Percentiles rank a stretch among this genome's conserved stretches.
These are phyloP conservation scores for Clitarchus hookeri DNA, from an alignment of 2,888 invertebrate species.

Conservation along the genomic window DNA sequence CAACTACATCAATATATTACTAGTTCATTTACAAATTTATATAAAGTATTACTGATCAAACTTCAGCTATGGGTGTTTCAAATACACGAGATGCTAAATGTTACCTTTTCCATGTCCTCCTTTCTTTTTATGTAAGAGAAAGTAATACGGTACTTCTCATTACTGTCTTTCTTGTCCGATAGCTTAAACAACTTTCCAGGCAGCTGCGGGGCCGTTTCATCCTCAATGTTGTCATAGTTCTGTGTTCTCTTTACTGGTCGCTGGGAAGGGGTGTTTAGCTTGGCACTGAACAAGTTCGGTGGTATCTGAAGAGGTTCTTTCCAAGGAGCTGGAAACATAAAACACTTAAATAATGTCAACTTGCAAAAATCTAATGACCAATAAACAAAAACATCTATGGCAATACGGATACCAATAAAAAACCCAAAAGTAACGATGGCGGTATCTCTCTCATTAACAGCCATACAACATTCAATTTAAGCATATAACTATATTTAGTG, in stretches of 20 bases:
- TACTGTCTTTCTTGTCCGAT: not conserved
- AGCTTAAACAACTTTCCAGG: not conserved
- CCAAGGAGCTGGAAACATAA: not conserved
- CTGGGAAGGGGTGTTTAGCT: not conserved
- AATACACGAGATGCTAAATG: not conserved
- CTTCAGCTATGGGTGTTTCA: too few relatives aligned
- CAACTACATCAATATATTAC: too few relatives aligned
- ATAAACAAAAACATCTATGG: too few relatives aligned
- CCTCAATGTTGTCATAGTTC: not conserved
- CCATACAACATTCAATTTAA: too few relatives aligned
- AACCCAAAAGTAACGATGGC: too few relatives aligned
- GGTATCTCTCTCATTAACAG: too few relatives aligned
- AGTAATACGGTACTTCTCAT: not conserved
- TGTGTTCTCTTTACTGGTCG: not conserved
- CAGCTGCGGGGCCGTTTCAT: not conserved
- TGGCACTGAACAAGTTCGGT: not conserved
- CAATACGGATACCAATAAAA: too few relatives aligned
- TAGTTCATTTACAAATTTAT: too few relatives aligned
- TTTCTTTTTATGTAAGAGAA: not conserved
- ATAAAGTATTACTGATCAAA: too few relatives aligned
- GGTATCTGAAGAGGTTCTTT: not conserved
- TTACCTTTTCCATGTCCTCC: not conserved
- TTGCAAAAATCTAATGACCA: too few relatives aligned
- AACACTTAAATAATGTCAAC: too few relatives aligned
- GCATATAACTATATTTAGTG: too few relatives aligned